Base-by-base conservation (phyloP, 2,888 invertebrate genomes). In the Acrobasis suavella region DNA sequence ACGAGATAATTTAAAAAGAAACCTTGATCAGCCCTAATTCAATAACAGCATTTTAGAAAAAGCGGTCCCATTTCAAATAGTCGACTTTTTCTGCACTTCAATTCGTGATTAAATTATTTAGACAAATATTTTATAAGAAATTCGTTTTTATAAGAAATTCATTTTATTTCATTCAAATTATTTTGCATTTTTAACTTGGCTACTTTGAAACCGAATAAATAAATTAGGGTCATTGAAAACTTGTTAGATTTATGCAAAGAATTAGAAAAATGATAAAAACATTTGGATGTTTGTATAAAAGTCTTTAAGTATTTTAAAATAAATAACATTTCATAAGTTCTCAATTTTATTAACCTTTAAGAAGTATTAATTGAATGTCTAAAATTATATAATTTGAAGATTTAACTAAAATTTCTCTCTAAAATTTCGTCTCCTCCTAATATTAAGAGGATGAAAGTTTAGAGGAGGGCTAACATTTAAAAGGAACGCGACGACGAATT, bases 1-100 rank as follows among this genome's bases (percentile, higher is more conserved):
- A 80, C 73, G 73, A 74, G 75, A 74, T 76, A 78, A 83, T 82
- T 81, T 81, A 72, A 74, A 75, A 71, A 77, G 69, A 75, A 72
- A 65, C 70, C 70, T 68, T 76, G 73, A 77, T 74, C 69, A 70
- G 64, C 64, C 63, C 67, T 75, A 73, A 77, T 76, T 72, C 64
- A 71, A 72, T 73, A 71, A 73, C 50, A 50, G 15, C 10, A 52
- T 42, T 32, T 32, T 42, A 58, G 38, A 17, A 14, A 50, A 56
- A 56, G 39, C 46, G 46, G 10, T 46, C 46, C 14, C n/a, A 46
- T 10, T 46, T 46, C 7, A n/a, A 46, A 46, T 46, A 46, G n/a
- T 14, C 3, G 12, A 42, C 3, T 2, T 14, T 46, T 46, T 12
- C 32, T 46, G n/a, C 46, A 46, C 46, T 42, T 7, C 14, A 1